Conservation (phyloP, 2,113 vertebrate genomes). For the Australoheros scitulus region DNA sequence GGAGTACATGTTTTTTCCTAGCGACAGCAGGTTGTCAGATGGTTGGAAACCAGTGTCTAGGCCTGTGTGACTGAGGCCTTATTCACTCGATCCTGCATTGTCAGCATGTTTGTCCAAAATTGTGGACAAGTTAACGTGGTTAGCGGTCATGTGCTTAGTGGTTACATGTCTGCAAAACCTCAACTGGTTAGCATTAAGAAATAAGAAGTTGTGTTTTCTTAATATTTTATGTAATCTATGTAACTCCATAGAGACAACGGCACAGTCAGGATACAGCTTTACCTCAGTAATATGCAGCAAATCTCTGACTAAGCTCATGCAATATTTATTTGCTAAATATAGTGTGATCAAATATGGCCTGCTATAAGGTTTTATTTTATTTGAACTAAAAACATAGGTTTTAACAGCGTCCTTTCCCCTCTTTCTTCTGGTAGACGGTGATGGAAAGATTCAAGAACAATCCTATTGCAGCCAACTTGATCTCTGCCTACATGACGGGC, state of each 20-base stretch:
- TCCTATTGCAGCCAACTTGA: accelerated
- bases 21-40: neutral
- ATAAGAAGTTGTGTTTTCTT: neutral
- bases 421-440: conserved; percentile 77
- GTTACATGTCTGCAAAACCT: neutral
- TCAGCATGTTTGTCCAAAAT: neutral
- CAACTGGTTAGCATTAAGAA: neutral
- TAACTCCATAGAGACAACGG: too few species aligned
- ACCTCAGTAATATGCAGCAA: too few species aligned
- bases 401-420: neutral
- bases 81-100: neutral
- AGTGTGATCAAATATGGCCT: neutral
- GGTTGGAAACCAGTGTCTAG: neutral
- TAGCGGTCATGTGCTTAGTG: neutral
- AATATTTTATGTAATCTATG: neutral
- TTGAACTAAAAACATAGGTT: neutral
- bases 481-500: conserved; percentile 73
- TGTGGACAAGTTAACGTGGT: neutral
- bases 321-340: neutral
- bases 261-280: too few species aligned
- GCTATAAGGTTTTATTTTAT: neutral
- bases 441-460: conserved; percentile 80
- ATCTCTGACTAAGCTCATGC: neutral
- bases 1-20: neutral
- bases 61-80: neutral